A percentile compares a stretch with the other conserved stretches of the same genome.
These are phyloP conservation scores for Priapulus caudatus DNA, from an alignment of 2,888 invertebrate genomes.

Conservation along the genomic window DNA sequence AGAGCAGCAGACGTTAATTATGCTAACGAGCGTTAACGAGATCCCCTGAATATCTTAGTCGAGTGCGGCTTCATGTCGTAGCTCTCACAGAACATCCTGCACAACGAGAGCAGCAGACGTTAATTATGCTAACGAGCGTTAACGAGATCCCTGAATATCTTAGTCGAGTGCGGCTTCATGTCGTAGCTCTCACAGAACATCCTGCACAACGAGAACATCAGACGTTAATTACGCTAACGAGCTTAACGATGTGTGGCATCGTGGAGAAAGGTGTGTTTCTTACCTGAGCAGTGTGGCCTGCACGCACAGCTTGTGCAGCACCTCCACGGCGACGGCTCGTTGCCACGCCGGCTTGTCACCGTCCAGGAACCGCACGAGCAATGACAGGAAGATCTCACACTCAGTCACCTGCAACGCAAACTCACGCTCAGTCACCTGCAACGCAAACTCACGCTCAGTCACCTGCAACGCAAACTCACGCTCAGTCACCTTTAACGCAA, in stretches of 20 bases:
- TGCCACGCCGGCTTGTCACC: constrained; percentile 95
- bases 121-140: no score
- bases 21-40: constrained; percentile 84
- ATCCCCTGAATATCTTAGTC: constrained; percentile 59
- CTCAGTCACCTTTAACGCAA: no score
- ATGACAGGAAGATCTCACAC: constrained; percentile 92
- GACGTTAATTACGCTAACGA: no score
- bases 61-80: constrained; percentile 78
- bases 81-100: constrained; percentile 87
- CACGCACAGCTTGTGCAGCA: constrained; percentile 81
- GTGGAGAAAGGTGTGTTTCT: no score
- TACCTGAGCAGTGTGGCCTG: constrained; percentile 68
- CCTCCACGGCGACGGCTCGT: constrained; percentile 83
- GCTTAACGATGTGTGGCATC: no score
- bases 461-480: no score
- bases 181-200: constrained; percentile 93
- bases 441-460: no score
- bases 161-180: constrained; percentile 58
- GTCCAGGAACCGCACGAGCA: constrained; percentile 92
- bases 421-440: no score
- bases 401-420: constrained; percentile 96
- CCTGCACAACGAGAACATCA: constrained; percentile 29
- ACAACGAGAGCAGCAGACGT: no score
- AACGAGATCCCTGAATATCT: constrained; percentile 75
- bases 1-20: no score